phyloP scores from a whole-genome alignment of 2,888 invertebrate species.

The Leucophenga montana region DNA sequence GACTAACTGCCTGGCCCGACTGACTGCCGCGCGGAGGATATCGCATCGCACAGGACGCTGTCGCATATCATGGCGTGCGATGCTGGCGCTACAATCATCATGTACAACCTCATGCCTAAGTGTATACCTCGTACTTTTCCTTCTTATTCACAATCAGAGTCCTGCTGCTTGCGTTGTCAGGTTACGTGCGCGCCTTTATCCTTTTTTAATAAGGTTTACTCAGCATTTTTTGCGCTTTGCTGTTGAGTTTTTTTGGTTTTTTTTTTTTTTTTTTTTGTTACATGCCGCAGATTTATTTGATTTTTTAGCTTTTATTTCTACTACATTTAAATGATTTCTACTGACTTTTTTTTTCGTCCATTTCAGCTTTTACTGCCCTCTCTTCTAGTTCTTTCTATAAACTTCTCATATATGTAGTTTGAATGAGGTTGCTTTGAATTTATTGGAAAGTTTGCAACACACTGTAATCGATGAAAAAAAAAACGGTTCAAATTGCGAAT shows the following conservation, averaged over 20 bases:
- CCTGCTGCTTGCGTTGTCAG: constrained; percentile 15
- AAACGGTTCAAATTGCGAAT: too few species aligned
- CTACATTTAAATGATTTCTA: constrained; percentile 3
- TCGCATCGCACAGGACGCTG: neutral
- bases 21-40: constrained; percentile 7
- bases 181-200: constrained; percentile 53
- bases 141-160: neutral
- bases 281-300: constrained; percentile 13
- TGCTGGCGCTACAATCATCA: constrained; percentile 4
- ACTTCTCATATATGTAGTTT: too few species aligned
- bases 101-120: constrained; percentile 5
- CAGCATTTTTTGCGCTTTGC: constrained; percentile 51
- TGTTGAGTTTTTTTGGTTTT: neutral
- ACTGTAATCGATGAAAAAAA: too few species aligned
- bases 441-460: too few species aligned
- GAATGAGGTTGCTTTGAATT: too few species aligned
- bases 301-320: constrained; percentile 16
- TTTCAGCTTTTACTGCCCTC: neutral
- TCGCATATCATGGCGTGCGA: constrained; percentile 8
- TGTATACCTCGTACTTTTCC: neutral
- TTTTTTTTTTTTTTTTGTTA: neutral
- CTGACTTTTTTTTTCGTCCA: constrained; percentile 5
- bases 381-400: neutral
- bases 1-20: neutral
- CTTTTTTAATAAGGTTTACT: constrained; percentile 67